Evolutionary conservation across 2,888 invertebrate genomes (phyloP).

Genomic region (Lagria hirta): DNA sequence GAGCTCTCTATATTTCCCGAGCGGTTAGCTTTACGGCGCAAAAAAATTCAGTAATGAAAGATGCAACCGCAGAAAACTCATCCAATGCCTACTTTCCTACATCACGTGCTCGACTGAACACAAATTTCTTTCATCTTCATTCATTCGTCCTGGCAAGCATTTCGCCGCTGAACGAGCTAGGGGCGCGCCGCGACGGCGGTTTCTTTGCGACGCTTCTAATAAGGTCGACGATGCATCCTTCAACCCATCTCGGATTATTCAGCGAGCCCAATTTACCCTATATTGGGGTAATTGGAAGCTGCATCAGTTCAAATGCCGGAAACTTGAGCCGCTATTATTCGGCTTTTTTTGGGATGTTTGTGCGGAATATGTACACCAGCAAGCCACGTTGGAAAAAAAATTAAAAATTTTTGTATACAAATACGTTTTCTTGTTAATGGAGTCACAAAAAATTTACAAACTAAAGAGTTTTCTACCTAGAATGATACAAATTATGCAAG

Average conservation of each 20-base stretch:
- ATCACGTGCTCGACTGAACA: slow-evolving; percentile 38
- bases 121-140: slow-evolving; percentile 43
- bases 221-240: slow-evolving; percentile 33
- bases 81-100: slow-evolving; percentile 32
- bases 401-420: too few species aligned
- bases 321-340: too few species aligned
- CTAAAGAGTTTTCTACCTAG: too few species aligned
- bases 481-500: too few species aligned
- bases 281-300: slow-evolving; percentile 23
- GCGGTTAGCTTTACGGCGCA: slow-evolving; percentile 24
- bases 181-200: slow-evolving; percentile 16
- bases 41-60: slow-evolving; percentile 25
- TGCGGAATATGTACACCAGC: too few species aligned
- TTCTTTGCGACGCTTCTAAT: slow-evolving; percentile 31
- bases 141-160: slow-evolving; percentile 32
- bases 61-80: slow-evolving; percentile 28
- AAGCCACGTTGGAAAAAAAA: too few species aligned
- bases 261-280: slow-evolving; percentile 33
- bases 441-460: too few species aligned
- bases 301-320: background rate
- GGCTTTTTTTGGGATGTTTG: too few species aligned
- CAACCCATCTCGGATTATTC: slow-evolving; percentile 34
- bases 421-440: too few species aligned
- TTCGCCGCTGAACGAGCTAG: slow-evolving; percentile 12
- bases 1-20: slow-evolving; percentile 21